Evolutionary conservation across 2,113 vertebrate genomes (phyloP).

Genomic region (cat (Felis catus)): DNA sequence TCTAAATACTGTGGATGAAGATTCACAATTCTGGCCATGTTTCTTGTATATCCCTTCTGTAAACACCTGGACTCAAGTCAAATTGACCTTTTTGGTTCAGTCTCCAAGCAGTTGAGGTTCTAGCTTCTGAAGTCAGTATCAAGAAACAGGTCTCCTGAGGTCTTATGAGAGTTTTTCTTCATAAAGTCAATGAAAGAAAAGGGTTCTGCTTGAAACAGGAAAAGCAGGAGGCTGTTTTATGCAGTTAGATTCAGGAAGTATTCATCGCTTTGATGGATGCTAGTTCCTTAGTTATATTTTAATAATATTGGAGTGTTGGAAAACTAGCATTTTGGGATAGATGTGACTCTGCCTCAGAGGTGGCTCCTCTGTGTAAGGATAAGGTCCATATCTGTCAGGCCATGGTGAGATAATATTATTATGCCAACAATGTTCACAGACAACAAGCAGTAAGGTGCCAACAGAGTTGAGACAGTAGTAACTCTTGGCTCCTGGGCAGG

Average conservation of each 20-base stretch:
- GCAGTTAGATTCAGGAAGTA: background rate
- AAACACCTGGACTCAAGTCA: background rate
- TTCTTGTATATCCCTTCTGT: background rate
- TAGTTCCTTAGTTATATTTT: background rate
- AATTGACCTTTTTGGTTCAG: background rate
- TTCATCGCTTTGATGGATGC: background rate
- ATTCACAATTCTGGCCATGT: background rate
- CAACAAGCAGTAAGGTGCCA: background rate
- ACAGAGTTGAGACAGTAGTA: background rate
- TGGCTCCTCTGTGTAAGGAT: background rate
- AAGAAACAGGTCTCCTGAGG: background rate
- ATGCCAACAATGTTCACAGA: background rate
- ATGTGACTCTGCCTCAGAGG: background rate
- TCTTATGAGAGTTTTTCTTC: conserved; percentile 14
- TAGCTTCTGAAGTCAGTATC: background rate
- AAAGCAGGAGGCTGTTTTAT: background rate
- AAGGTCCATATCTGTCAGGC: background rate
- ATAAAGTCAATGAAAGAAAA: background rate
- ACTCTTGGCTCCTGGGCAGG: background rate
- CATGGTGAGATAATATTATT: background rate
- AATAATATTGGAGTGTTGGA: background rate
- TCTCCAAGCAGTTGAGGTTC: background rate
- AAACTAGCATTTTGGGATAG: background rate
- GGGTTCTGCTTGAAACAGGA: background rate
- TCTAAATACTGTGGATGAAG: background rate